Conservation (phyloP, 1,140 invertebrate species). For the Leptinotarsa defecta region DNA sequence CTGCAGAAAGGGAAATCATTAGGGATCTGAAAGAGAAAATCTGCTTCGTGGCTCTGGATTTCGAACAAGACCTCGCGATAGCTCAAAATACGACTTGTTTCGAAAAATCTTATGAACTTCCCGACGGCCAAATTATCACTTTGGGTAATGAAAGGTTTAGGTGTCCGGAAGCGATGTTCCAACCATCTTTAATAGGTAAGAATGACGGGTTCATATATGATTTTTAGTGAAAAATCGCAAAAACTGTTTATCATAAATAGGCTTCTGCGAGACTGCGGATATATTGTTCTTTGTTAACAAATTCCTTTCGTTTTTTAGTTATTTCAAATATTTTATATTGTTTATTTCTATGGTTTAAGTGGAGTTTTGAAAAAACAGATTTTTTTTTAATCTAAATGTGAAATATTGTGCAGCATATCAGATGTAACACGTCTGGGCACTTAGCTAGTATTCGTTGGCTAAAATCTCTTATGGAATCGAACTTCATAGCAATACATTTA, state of each 20-base stretch:
- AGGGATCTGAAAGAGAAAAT: slow-evolving; percentile 79
- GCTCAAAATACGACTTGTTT: slow-evolving; percentile 72
- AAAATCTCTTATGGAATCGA: no score
- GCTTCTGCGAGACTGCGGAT: no score
- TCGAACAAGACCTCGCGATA: slow-evolving; percentile 58
- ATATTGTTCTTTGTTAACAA: no score
- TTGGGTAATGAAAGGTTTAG: slow-evolving; percentile 85
- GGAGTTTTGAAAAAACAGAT: no score
- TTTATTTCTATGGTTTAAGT: no score
- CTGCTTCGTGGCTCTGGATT: slow-evolving; percentile 77
- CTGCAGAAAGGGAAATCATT: slow-evolving; percentile 75
- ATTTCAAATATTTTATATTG: neutral
- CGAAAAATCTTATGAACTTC: slow-evolving; percentile 78
- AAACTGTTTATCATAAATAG: no score
- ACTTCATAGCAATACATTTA: no score
- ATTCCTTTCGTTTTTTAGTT: neutral
- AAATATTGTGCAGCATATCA: no score
- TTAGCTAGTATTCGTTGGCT: no score
- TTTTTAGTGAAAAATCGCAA: no score
- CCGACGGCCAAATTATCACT: slow-evolving; percentile 81
- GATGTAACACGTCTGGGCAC: no score
- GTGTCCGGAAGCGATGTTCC: slow-evolving; percentile 86
- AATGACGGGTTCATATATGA: neutral
- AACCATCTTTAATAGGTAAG: slow-evolving; percentile 68
- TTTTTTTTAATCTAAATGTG: no score